Percentiles rank a stretch among this genome's conserved stretches.
Evolutionary conservation across 2,888 invertebrate genomes (phyloP).

Genomic region (Mesoligia furuncula): DNA sequence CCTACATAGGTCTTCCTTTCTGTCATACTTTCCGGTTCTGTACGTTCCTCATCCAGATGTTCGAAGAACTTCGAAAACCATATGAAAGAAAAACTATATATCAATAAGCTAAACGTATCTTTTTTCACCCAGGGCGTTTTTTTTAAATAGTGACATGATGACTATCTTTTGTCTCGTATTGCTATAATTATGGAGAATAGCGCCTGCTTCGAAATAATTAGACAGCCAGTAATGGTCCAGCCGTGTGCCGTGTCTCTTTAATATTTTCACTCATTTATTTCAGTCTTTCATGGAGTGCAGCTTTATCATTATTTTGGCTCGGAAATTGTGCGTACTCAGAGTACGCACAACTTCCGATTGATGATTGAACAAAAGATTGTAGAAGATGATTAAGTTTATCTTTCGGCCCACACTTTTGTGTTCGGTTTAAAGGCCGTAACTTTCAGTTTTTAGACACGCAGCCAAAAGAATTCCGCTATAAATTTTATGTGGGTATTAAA

Average conservation of each 20-base stretch:
- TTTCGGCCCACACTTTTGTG: slow-evolving; percentile 10
- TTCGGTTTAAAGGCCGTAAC: slow-evolving; percentile 34
- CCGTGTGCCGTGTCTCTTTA: not conserved
- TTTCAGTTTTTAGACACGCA: slow-evolving; percentile 25
- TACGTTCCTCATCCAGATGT: not conserved
- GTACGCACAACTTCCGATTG: no score
- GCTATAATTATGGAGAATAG: not conserved
- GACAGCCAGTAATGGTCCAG: not conserved
- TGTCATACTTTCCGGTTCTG: not conserved
- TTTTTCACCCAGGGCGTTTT: not conserved
- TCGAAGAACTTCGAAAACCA: no score
- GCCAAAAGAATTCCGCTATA: slow-evolving; percentile 22
- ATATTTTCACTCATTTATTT: not conserved
- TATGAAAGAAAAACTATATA: no score
- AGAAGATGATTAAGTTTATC: slow-evolving; percentile 42
- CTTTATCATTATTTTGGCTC: not conserved
- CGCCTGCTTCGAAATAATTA: not conserved
- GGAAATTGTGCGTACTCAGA: slow-evolving; percentile 6
- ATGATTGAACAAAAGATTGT: slow-evolving; percentile 32
- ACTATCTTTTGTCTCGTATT: not conserved
- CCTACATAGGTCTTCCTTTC: not conserved
- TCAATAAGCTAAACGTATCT: no score
- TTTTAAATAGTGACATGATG: no score
- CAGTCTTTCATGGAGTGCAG: not conserved
- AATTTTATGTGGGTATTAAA: slow-evolving; percentile 32